phyloP scores from a whole-genome alignment of 37 sponge, comb jelly and placozoan genomes.

The Crambe crambe region DNA sequence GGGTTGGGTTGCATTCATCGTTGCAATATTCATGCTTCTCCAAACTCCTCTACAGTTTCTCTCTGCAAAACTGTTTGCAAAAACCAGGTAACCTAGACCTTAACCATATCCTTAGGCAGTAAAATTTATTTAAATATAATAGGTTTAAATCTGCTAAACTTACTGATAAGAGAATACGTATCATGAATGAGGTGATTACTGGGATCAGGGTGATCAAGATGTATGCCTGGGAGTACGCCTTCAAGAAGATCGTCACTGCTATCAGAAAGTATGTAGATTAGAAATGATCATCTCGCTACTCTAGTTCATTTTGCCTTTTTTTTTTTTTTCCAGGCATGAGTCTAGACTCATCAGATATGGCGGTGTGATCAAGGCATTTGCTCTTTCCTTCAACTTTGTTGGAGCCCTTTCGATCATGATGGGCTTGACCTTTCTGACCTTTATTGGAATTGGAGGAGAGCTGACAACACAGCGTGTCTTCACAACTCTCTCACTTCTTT shows the following conservation, averaged over 20 bases:
- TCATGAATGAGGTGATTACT: conserved; percentile 86
- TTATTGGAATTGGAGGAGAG: conserved; percentile 4
- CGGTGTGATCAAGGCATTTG: conserved; percentile 6
- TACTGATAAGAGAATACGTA: conserved; percentile 71
- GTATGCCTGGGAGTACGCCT: conserved; percentile 93
- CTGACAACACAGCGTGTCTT: conserved; percentile 37
- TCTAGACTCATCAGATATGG: background rate
- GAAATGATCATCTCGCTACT: background rate
- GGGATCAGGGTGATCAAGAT: conserved; percentile 92
- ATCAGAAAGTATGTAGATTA: conserved; percentile 4
- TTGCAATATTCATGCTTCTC: conserved; percentile 15
- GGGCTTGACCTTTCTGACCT: conserved; percentile 14
- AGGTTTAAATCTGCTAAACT: conserved; percentile 64
- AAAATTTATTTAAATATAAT: background rate
- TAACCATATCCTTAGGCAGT: background rate
- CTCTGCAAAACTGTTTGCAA: conserved; percentile 29
- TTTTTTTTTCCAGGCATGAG: conserved; percentile 16
- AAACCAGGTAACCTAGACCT: conserved; percentile 26
- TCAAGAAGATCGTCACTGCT: conserved; percentile 42
- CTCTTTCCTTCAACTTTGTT: background rate
- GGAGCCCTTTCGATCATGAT: background rate
- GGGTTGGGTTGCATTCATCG: conserved; percentile 46
- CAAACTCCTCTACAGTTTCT: conserved; percentile 47
- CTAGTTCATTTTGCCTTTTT: background rate
- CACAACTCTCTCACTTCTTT: conserved; percentile 25